Percentiles rank a stretch among this genome's conserved stretches.
Conservation (phyloP, 2,797 vertebrate species). For the Parambassis ranga region DNA sequence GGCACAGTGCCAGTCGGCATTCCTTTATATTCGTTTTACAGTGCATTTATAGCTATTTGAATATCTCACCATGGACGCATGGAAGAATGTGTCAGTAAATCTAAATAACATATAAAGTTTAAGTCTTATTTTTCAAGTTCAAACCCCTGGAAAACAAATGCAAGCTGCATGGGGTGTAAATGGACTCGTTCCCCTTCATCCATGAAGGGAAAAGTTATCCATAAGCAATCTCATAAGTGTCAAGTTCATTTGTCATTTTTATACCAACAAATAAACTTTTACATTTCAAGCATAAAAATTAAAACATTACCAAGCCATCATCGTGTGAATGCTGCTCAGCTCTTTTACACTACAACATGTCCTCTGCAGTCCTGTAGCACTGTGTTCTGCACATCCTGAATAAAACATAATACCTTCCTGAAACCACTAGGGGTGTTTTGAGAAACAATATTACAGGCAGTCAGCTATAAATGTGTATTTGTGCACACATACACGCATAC, state of each 20-base stretch:
- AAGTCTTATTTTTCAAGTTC: constrained; percentile 13
- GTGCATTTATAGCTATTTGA: constrained; percentile 30
- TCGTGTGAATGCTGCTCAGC: not conserved
- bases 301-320: constrained; percentile 6
- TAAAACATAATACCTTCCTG: constrained; percentile 19
- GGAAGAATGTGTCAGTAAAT: not conserved
- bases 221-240: not conserved
- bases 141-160: not conserved
- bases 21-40: constrained; percentile 32
- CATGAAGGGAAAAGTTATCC: not conserved
- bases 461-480: not conserved
- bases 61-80: no score
- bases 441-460: constrained; percentile 11
- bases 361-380: not conserved
- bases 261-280: not conserved
- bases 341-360: constrained; percentile 1
- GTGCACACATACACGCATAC: not conserved
- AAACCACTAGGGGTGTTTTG: constrained; percentile 41
- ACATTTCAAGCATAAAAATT: constrained; percentile 1
- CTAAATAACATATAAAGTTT: constrained; percentile 34
- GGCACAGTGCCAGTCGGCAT: constrained; percentile 45
- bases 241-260: not conserved
- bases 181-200: no score
- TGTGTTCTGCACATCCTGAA: constrained; percentile 16
- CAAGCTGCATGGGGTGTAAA: no score